These are phyloP conservation scores for Lochmaea crataegi DNA, from an alignment of 2,888 invertebrate genomes.

Conservation along the genomic window DNA sequence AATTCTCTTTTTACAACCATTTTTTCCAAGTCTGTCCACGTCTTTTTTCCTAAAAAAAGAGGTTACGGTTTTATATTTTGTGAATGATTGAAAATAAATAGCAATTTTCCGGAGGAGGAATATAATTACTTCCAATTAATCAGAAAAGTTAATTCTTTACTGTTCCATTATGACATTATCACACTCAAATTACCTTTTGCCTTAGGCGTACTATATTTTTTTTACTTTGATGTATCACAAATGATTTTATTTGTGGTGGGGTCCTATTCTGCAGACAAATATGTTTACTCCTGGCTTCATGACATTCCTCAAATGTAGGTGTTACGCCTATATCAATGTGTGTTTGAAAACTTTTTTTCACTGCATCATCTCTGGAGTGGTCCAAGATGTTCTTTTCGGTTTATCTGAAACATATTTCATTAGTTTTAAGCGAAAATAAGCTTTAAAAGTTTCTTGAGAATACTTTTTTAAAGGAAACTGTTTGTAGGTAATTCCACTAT, in stretches of 20 bases:
- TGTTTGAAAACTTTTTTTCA: slow-evolving; percentile 11
- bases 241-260: slow-evolving; percentile 21
- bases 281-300: slow-evolving; percentile 5
- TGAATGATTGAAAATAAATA: not conserved
- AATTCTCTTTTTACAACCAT: not conserved
- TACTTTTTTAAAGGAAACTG: not conserved
- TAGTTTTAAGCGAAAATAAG: not conserved
- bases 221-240: slow-evolving; percentile 21
- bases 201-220: not conserved
- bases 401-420: slow-evolving; percentile 2
- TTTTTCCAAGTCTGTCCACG: not conserved
- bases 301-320: slow-evolving; percentile 24
- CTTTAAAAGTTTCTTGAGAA: not conserved
- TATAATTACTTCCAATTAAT: too few species aligned
- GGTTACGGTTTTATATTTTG: too few species aligned
- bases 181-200: slow-evolving; percentile 1
- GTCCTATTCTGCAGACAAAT: slow-evolving; percentile 14
- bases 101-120: too few species aligned
- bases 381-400: slow-evolving; percentile 20
- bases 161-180: not conserved
- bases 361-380: slow-evolving; percentile 16
- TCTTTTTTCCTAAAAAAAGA: not conserved
- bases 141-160: not conserved
- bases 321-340: slow-evolving; percentile 13
- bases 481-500: not conserved